These are phyloP conservation scores for Oreochromis mossambicus DNA, from an alignment of 2,797 vertebrate species.

Conservation along the genomic window DNA sequence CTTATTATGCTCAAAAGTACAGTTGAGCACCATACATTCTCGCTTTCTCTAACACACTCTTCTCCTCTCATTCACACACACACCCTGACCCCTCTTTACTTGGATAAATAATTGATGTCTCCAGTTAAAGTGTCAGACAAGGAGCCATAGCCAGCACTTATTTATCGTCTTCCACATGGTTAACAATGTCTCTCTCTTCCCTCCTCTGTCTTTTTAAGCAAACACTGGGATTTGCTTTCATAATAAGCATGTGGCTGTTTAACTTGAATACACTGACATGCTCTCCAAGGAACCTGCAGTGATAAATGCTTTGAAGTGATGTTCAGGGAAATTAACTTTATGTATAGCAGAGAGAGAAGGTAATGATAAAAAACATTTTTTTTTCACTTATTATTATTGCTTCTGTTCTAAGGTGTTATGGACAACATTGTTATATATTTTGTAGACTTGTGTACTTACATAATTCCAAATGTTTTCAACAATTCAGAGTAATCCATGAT, in stretches of 20 bases:
- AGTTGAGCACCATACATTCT: neutral
- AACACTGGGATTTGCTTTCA: slow-evolving; percentile 43
- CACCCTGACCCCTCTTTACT: slow-evolving; percentile 37
- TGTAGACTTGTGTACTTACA: neutral
- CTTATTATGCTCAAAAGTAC: slow-evolving; percentile 6
- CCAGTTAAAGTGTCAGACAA: slow-evolving; percentile 59
- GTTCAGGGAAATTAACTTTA: neutral
- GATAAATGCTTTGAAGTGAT: slow-evolving; percentile 9
- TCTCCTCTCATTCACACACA: neutral
- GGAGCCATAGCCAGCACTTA: slow-evolving; percentile 30
- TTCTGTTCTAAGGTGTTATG: neutral
- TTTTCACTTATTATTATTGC: neutral
- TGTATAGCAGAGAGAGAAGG: neutral
- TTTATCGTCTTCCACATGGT: slow-evolving; percentile 56
- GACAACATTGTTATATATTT: neutral
- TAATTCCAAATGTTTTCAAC: neutral
- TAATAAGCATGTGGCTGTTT: slow-evolving; percentile 45
- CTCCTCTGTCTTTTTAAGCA: slow-evolving; percentile 6
- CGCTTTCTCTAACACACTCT: neutral
- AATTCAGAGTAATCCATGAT: neutral
- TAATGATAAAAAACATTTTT: neutral
- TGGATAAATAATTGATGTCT: slow-evolving; percentile 66
- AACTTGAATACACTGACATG: slow-evolving; percentile 25
- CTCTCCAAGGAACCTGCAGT: neutral
- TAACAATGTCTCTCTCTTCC: slow-evolving; percentile 35